Evolutionary conservation across 2,888 invertebrate genomes (phyloP), one percentile per base, ranked within the genome.

Genomic region (Stenchaetothrips biformis): DNA sequence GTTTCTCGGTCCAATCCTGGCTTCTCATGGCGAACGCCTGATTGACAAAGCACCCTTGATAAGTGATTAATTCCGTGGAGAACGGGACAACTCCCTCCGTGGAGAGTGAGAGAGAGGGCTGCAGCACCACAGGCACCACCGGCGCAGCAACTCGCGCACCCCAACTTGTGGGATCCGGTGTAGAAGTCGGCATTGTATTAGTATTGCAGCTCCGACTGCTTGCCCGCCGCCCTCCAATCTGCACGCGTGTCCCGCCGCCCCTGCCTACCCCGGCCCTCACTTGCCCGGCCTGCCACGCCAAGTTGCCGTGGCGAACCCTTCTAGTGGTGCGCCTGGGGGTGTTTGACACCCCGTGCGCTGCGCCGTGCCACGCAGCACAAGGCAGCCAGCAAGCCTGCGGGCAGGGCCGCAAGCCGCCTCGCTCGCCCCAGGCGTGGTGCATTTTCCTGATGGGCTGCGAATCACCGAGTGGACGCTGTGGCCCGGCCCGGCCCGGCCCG

Each of bases 101-200:
- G 37, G 37, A 37, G 37, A 37, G 37, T 2, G 37, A 37, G 37
- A 37, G 37, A 37, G 37, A 37, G 37, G 6, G 53, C 67, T 9
- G 67, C 67, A 74, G 21, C 67, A 25, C 67, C 67, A 74, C 0
- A 0, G 67, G 25, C 37, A 4, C 2, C 37, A 37, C 37, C 25
- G 25, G 7, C 67, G 8, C 25, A 74, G 67, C 67, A 74, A 37
- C 37, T 37, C 37, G 1, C 37, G 21, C 11, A 21, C 59, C 4
- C 67, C 67, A 74, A 74, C 67, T 74, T 74, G 67, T 74, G 67
- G 67, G 67, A 74, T 74, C 25, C 67, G 16, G 59, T 59, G 59
- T 9, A 59, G 59, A 21, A 25, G 67, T 4, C 37, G 4, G 37
- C 37, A 37, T 74, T 74, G 25, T 74, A 74, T 74, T 74, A 74